Evolutionary conservation across 1,140 invertebrate species (phyloP).

Genomic region (Psilanteris sp.): DNA sequence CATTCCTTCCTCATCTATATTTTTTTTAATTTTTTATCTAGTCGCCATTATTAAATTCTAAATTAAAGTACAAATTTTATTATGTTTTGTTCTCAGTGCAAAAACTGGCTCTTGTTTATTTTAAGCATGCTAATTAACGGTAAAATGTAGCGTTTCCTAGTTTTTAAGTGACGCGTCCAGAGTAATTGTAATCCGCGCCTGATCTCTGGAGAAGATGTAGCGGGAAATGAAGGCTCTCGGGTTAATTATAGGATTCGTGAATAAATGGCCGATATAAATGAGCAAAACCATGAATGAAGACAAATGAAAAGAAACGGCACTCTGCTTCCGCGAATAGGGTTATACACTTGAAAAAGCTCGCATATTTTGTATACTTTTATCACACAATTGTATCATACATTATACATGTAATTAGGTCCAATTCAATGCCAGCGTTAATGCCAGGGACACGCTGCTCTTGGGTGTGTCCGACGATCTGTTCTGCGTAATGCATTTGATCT

Average conservation of each 20-base stretch:
- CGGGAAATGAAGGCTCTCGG: slow-evolving; percentile 12
- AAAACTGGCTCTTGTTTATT: too few species aligned
- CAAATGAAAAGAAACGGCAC: slow-evolving; percentile 42
- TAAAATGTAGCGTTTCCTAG: slow-evolving; percentile 9
- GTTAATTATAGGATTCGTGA: slow-evolving; percentile 35
- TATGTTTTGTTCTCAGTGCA: too few species aligned
- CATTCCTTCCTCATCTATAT: too few species aligned
- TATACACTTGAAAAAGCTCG: slow-evolving; percentile 31
- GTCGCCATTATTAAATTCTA: too few species aligned
- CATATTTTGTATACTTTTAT: slow-evolving; percentile 51
- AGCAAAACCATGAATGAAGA: slow-evolving; percentile 49
- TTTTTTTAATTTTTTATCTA: too few species aligned
- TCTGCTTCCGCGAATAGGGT: slow-evolving; percentile 31
- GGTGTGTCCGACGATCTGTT: too few species aligned
- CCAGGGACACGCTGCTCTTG: slow-evolving; percentile 65
- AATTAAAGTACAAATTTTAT: too few species aligned
- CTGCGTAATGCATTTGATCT: too few species aligned
- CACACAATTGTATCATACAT: slow-evolving; percentile 21
- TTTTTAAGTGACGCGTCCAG: slow-evolving; percentile 4
- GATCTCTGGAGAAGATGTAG: slow-evolving; percentile 13
- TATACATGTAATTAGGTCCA: slow-evolving; percentile 65
- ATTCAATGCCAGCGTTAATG: slow-evolving; percentile 72
- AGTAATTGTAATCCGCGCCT: slow-evolving; percentile 9
- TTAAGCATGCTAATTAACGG: slow-evolving; percentile 7
- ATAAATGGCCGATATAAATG: slow-evolving; percentile 41